Base-by-base conservation (phyloP, 2,113 vertebrate genomes). In the Hippocampus comes region DNA sequence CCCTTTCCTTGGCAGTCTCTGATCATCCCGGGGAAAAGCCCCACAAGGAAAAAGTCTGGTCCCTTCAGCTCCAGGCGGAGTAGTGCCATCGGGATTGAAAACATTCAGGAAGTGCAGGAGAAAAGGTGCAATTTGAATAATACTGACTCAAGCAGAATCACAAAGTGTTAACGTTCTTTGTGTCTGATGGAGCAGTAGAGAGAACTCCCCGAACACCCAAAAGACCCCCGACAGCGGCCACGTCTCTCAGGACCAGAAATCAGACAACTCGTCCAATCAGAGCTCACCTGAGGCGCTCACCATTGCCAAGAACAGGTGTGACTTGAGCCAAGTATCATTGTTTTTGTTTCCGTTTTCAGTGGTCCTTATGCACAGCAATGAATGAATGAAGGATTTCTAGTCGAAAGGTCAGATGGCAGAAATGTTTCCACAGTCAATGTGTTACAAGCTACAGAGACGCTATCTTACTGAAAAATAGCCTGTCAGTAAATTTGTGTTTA, bases 11-110 rank as follows among this genome's bases (percentile, higher is more conserved):
- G 75, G 2, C 93, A 98, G 97, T 96, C 96, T 7, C 84, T 98
- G 90, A 96, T 98, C 59, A 96, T 97, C 67, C 97, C 97, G 0
- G 96, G 96, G 42, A 98, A 97, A 91, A 97, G 96, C 76, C 97
- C 97, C 0, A 97, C 96, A 0, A 92, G 94, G 89, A 95, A 97
- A 87, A 97, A 96, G 77, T 95, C 97, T 0, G 96, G 95, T 55
- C 95, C 96, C 0, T 96, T 97, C 20, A 93, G 94, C 87, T 95
- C 95, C 21, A 94, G 97, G 56, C 89, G 96, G 77, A 97, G 96
- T 90, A 98, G 97, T 4, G 97, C 97, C 73, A 98, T 98, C 0
- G 97, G 97, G 8, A 99, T 99, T 1, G 97, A 99, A 87, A 99
- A 97, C 85, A 98, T 98, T 55, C 97, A 98, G 87, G 97, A 99